These are phyloP conservation scores for Anhinga rufa DNA, from an alignment of 2,113 vertebrate species.

Conservation along the genomic window DNA sequence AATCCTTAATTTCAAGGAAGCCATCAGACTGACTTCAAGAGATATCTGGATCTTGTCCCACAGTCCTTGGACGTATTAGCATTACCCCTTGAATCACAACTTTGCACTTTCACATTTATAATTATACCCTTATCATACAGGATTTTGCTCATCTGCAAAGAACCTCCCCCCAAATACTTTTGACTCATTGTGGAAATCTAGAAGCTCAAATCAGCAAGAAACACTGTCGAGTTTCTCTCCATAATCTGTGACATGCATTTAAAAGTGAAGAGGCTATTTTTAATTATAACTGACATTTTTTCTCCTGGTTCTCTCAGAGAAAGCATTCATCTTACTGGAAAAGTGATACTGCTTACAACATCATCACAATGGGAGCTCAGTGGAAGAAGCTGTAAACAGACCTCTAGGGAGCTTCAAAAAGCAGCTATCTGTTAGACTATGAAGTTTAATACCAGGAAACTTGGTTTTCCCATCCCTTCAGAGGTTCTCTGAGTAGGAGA, in stretches of 20 bases:
- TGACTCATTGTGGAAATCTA: neutral
- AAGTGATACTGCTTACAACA: neutral
- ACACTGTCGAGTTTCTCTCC: neutral
- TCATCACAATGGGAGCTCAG: neutral
- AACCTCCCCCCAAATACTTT: neutral
- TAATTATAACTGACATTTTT: slow-evolving; percentile 3
- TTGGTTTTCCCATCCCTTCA: neutral
- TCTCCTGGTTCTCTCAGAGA: neutral
- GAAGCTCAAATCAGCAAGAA: slow-evolving; percentile 9
- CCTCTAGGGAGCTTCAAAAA: neutral
- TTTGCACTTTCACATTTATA: neutral
- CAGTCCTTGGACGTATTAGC: neutral
- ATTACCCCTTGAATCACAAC: neutral
- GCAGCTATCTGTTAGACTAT: neutral
- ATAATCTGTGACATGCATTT: neutral
- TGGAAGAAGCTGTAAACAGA: neutral
- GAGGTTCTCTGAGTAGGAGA: neutral
- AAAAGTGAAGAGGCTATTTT: slow-evolving; percentile 2
- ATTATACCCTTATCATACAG: neutral
- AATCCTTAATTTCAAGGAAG: slow-evolving; percentile 30
- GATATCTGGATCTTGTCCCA: neutral
- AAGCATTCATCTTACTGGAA: neutral
- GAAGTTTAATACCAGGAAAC: neutral
- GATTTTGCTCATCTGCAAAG: neutral
- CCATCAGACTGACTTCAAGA: neutral